Percentiles rank a stretch among this genome's conserved stretches.
phyloP scores from a whole-genome alignment of 64 coral and sea anemone genomes.

The Catalaphyllia jardinei region DNA sequence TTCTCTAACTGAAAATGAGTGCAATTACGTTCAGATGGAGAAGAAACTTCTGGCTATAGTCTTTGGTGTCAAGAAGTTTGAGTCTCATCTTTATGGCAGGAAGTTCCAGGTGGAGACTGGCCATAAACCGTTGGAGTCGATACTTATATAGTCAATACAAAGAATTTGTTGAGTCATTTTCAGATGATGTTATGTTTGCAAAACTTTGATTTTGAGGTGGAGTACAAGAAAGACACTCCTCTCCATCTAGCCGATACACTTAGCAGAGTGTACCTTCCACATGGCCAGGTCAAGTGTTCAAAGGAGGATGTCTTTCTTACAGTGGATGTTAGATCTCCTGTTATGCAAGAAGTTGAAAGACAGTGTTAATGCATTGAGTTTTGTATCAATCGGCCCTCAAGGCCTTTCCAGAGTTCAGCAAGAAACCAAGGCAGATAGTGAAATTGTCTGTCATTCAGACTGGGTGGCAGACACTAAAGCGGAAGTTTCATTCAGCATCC shows the following conservation, averaged over 20 bases:
- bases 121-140: neutral
- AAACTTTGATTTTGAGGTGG: no score
- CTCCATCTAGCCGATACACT: constrained; percentile 46
- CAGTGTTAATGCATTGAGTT: no score
- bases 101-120: no score
- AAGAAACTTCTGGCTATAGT: no score
- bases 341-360: no score
- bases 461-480: constrained; percentile 35
- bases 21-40: constrained; percentile 5
- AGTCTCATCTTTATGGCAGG: no score
- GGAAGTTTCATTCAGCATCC: neutral
- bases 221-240: constrained; percentile 25
- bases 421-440: constrained; percentile 14
- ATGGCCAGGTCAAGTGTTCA: neutral
- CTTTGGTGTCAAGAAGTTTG: no score
- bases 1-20: neutral
- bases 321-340: no score
- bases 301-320: no score
- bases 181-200: constrained; percentile 51
- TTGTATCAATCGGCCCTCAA: no score
- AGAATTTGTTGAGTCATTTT: constrained; percentile 11
- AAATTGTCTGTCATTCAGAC: constrained; percentile 35
- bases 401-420: no score
- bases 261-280: constrained; percentile 11
- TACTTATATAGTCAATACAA: no score